Evolutionary conservation across 2,113 vertebrate genomes (phyloP).

Genomic region (Varanus komodoensis): DNA sequence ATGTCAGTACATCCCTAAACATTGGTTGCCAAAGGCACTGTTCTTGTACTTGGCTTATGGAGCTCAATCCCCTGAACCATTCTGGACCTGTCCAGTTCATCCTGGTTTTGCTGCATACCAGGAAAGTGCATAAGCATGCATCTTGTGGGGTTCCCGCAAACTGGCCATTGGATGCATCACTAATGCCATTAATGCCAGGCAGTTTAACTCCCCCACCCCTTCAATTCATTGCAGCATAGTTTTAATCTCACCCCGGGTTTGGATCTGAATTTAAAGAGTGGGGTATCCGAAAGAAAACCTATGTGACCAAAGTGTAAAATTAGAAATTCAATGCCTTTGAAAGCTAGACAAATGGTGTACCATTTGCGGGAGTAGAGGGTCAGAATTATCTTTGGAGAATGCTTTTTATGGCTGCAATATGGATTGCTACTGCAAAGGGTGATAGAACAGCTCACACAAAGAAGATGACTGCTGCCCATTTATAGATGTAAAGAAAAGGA

Average conservation of each 20-base stretch:
- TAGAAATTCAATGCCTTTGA: slow-evolving; percentile 40
- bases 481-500: slow-evolving; percentile 4
- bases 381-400: slow-evolving; percentile 28
- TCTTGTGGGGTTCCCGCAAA: no score
- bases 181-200: no score
- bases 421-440: slow-evolving; percentile 35
- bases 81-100: no score
- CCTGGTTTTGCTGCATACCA: no score
- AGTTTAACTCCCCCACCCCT: background rate
- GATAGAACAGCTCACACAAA: slow-evolving; percentile 11
- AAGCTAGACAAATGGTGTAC: slow-evolving; percentile 37
- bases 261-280: slow-evolving; percentile 19
- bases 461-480: slow-evolving; percentile 15
- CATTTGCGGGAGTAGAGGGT: background rate
- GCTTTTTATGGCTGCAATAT: slow-evolving; percentile 36
- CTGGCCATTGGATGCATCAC: no score
- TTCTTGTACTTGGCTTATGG: no score
- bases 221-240: background rate
- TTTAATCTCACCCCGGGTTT: background rate
- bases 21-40: no score
- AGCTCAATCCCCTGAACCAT: no score
- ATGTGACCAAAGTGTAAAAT: slow-evolving; percentile 24
- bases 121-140: no score
- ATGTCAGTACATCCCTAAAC: no score
- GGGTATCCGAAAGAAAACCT: slow-evolving; percentile 28